phyloP scores from a whole-genome alignment of 2,113 vertebrate species.

The Pontoporia blainvillei region DNA sequence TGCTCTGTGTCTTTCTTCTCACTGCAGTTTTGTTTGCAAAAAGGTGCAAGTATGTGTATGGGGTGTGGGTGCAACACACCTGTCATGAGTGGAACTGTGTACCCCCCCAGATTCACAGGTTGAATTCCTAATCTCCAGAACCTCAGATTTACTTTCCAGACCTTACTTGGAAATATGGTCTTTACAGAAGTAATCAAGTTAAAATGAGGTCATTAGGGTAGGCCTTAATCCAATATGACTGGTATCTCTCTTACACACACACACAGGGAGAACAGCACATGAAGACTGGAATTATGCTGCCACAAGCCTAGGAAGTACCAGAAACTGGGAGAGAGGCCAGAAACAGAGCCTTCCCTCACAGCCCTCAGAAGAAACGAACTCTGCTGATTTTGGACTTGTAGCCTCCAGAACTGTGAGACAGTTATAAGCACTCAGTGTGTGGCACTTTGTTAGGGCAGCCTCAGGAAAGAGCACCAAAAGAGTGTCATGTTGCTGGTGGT shows the following conservation, averaged over 20 bases:
- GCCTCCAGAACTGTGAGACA: neutral
- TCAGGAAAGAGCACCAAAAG: neutral
- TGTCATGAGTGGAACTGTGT: too few relatives aligned
- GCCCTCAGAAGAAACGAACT: neutral
- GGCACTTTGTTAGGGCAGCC: neutral
- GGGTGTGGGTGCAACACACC: neutral
- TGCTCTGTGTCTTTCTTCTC: too few relatives aligned
- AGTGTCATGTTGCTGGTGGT: fast-evolving
- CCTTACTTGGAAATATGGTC: neutral
- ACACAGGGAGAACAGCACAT: fast-evolving
- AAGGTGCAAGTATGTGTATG: fast-evolving
- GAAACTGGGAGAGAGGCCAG: neutral
- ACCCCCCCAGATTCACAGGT: too few relatives aligned
- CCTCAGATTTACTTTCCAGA: neutral
- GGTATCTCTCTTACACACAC: fast-evolving
- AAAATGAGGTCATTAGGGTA: neutral
- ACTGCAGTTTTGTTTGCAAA: neutral
- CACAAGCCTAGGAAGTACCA: too few relatives aligned
- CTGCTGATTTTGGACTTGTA: neutral
- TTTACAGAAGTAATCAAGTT: neutral
- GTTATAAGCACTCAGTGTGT: neutral
- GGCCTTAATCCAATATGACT: neutral
- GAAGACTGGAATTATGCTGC: neutral
- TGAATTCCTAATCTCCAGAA: neutral
- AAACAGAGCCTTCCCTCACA: neutral